phyloP scores from a whole-genome alignment of 2,888 invertebrate species.

The Subacronicta megacephala region DNA sequence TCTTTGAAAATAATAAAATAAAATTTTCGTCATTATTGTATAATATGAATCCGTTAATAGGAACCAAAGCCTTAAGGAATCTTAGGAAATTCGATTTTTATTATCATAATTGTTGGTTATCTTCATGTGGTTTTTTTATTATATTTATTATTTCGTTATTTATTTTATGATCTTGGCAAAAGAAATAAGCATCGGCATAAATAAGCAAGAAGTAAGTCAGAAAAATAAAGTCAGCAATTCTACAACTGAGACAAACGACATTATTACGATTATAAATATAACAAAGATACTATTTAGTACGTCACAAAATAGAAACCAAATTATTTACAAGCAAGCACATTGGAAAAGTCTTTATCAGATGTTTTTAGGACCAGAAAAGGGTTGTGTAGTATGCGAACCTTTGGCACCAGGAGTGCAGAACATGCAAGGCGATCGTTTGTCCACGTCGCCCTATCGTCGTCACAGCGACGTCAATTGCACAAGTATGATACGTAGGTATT shows the following conservation, averaged over 20 bases:
- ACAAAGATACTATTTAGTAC: too few species aligned
- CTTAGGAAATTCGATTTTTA: too few species aligned
- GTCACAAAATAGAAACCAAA: slow-evolving; percentile 23
- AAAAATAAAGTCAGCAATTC: background rate
- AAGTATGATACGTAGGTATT: slow-evolving; percentile 61
- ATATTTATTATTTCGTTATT: too few species aligned
- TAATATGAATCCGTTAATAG: too few species aligned
- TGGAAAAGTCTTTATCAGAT: slow-evolving; percentile 67
- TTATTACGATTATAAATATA: background rate
- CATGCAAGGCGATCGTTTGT: slow-evolving; percentile 64
- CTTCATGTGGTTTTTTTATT: too few species aligned
- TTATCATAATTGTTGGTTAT: too few species aligned
- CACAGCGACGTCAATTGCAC: slow-evolving; percentile 65
- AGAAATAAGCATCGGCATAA: too few species aligned
- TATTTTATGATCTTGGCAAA: too few species aligned
- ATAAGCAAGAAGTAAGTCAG: too few species aligned
- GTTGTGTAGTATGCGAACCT: slow-evolving; percentile 82
- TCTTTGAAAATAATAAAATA: too few species aligned
- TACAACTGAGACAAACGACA: background rate
- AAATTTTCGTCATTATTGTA: too few species aligned
- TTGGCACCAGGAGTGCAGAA: slow-evolving; percentile 78
- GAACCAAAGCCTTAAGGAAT: too few species aligned
- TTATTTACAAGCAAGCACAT: slow-evolving; percentile 66
- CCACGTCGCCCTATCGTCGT: slow-evolving; percentile 67
- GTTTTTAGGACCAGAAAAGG: slow-evolving; percentile 83